Evolutionary conservation across 2,888 invertebrate species (phyloP), one percentile per base, ranked within the genome.

Genomic region (Rugalucina vietnamica): DNA sequence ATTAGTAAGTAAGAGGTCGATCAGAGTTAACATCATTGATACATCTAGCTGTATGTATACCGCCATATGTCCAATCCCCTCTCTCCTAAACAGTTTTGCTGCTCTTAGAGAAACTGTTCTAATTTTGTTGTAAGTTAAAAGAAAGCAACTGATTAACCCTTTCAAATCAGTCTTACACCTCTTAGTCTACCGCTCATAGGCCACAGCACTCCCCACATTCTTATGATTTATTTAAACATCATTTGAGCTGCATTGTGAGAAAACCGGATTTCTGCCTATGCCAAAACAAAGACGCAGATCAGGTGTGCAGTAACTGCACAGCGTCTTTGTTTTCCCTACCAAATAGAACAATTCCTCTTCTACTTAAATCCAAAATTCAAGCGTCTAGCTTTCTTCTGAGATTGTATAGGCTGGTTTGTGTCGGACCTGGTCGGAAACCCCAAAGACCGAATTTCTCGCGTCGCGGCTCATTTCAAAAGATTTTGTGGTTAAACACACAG

Each of bases 21-120:
- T 76, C 79, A 82, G 78, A 80, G 69, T 37, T 81, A 36, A 76
- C 79, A 83, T 79, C 79, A 82, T 60, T 29, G 76, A 50, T 43
- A 12, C 43, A 43, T 12, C 8, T 12, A 43, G 43, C 8, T 12
- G 18, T 43, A 18, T 43, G 43, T 43, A 43, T 43, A 8, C 43
- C 43, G 8, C 8, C 18, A 8, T 12, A 12, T 43, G 8, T 43
- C 18, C 18, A 12, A 12, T 43, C 43, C 43, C 18, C 10, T 18
- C 43, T 12, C 8, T 18, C 18, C 10, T 8, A 43, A 43, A 8
- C 8, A 43, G 43, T 12, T 18, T 18, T 12, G 8, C 43, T 18
- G 18, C 43, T 43, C 18, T 43, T 8, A 12, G 10, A 43, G 18
- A 12, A 12, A 12, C 43, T 8, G 43, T 12, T 43, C 18, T 43